Conservation (phyloP, 2,888 invertebrate genomes). For the Acleris laterana region DNA sequence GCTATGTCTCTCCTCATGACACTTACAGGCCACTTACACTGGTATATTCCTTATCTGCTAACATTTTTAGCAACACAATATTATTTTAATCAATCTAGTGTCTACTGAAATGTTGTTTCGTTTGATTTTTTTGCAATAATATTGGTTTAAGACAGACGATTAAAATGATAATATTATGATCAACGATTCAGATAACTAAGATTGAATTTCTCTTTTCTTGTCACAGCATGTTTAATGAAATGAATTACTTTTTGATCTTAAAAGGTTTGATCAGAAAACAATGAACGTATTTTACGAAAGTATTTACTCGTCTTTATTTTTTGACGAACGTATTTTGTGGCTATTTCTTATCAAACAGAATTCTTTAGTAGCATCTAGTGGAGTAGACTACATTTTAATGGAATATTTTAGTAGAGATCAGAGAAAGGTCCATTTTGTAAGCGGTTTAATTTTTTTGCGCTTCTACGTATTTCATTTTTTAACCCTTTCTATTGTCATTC, state of each 20-base stretch:
- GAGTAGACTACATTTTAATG: slow-evolving; percentile 26
- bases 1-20: too few species aligned
- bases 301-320: slow-evolving; percentile 7
- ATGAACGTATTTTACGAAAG: slow-evolving; percentile 7
- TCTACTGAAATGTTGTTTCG: too few species aligned
- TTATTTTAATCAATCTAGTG: too few species aligned
- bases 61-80: too few species aligned
- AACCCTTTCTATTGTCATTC: slow-evolving; percentile 3
- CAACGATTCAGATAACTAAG: slow-evolving; percentile 1
- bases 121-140: too few species aligned
- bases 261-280: slow-evolving; percentile 9
- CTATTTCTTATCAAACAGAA: slow-evolving; percentile 22
- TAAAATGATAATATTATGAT: slow-evolving; percentile 1
- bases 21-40: too few species aligned
- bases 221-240: slow-evolving; percentile 61
- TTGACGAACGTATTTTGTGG: slow-evolving; percentile 6
- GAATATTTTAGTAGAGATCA: slow-evolving; percentile 29
- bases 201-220: slow-evolving; percentile 5
- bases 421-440: slow-evolving; percentile 19
- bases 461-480: slow-evolving; percentile 11
- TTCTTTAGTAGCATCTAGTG: slow-evolving; percentile 20
- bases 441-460: slow-evolving; percentile 17
- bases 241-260: slow-evolving; percentile 40
- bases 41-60: too few species aligned
- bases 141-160: neutral